Evolutionary conservation across 2,113 vertebrate genomes (phyloP), one percentile per base, ranked within the genome.

Genomic region (Gnathochromis pfefferi): DNA sequence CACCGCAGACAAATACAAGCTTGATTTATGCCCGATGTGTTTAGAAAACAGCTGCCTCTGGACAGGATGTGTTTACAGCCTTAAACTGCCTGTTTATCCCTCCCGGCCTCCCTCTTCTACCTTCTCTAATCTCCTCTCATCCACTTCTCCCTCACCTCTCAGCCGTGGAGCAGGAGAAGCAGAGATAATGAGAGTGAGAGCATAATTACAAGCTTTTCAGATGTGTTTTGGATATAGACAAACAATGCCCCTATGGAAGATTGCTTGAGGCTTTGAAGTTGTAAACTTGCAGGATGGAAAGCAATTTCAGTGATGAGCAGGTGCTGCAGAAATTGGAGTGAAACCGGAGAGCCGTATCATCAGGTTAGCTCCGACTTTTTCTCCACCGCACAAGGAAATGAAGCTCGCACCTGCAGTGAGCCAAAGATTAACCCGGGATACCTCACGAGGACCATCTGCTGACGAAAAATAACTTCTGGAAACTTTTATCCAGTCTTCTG

Each of bases 11-110:
- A 68, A 83, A 87, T 23, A 63, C 81, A 60, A 86, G 0, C n/a
- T 45, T 88, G 91, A 91, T 84, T 70, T 90, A 60, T 31, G 85
- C 31, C 87, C 38, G 87, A 55, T 58, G 85, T 93, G 93, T 92
- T 94, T 88, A 84, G 93, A 93, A 6, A 81, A 89, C 60, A 70
- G 33, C 86, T 78, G 82, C 55, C 91, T 91, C 54, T 58, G 65
- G 49, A 68, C 17, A 38, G 55, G 88, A 82, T n/a, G 87, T 95
- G 94, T 96, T 95, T 95, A 96, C 26, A 78, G 73, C 73, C 26
- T 78, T 51, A 51, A 78, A 33, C 91, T 80, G 58, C 35, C 65
- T 93, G 93, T 94, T 94, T 96, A 95, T 94, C 86, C 91, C 86
- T 87, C 85, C 87, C 85, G 86, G 87, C 91, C 87, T 87, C 80